These are phyloP conservation scores for Diarsia rubi DNA, from an alignment of 2,888 invertebrate genomes.

Conservation along the genomic window DNA sequence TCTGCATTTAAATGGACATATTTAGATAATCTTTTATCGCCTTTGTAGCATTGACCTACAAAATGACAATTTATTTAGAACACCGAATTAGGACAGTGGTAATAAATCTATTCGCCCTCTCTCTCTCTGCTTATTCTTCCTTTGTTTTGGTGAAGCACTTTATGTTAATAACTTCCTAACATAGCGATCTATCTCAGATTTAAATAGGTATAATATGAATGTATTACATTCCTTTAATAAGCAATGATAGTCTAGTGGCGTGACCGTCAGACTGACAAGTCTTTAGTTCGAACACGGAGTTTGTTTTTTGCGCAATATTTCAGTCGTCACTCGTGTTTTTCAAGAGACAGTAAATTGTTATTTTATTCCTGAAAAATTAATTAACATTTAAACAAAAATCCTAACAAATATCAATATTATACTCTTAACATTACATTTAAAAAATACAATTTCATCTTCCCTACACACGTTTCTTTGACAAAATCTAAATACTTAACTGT, in stretches of 20 bases:
- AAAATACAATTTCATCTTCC: too few relatives aligned
- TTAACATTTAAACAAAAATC: too few relatives aligned
- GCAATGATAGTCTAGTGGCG: too few relatives aligned
- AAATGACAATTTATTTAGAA: constrained; percentile 38
- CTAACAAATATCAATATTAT: too few relatives aligned
- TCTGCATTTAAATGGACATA: constrained; percentile 34
- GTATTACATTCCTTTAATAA: too few relatives aligned
- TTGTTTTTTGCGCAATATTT: too few relatives aligned
- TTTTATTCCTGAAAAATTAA: too few relatives aligned
- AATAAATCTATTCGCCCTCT: constrained; percentile 45
- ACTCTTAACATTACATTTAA: too few relatives aligned
- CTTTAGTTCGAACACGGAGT: too few relatives aligned
- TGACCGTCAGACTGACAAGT: too few relatives aligned
- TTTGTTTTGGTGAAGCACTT: constrained; percentile 19
- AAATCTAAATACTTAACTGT: background rate
- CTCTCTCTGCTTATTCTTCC: background rate
- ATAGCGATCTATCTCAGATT: background rate
- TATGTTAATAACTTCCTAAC: constrained; percentile 6
- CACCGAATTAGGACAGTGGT: constrained; percentile 39
- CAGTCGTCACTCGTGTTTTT: too few relatives aligned
- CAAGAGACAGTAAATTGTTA: too few relatives aligned
- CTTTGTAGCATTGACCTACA: constrained; percentile 38
- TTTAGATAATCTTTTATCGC: constrained; percentile 32
- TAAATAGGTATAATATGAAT: background rate
- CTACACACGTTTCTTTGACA: background rate